Evolutionary conservation across 2,113 vertebrate species (phyloP).

Genomic region (Microcebus ravelobensis): DNA sequence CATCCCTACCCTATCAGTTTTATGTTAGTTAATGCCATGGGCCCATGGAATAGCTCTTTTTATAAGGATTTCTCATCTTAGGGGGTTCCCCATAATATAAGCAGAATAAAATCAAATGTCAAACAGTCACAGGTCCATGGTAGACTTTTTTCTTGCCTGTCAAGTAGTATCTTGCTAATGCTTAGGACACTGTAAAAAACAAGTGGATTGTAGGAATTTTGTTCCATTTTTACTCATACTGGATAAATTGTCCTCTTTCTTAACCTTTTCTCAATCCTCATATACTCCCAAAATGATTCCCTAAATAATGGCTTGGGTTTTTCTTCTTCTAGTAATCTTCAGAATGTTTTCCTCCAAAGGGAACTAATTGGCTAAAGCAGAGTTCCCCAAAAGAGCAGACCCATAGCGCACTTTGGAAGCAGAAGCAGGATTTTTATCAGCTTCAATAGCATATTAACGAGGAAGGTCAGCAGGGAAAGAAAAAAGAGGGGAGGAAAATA

Average conservation of each 20-base stretch:
- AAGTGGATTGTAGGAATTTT: background rate
- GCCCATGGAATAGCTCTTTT: background rate
- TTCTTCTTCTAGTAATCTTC: background rate
- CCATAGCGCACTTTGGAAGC: background rate
- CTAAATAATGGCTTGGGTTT: background rate
- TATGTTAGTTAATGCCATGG: background rate
- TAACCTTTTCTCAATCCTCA: background rate
- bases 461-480: background rate
- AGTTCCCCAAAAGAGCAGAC: background rate
- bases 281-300: background rate
- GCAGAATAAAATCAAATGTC: conserved; percentile 13
- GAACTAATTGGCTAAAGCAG: conserved; percentile 10
- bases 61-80: conserved; percentile 12
- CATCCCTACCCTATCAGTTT: background rate
- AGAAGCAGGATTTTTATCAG: conserved; percentile 1
- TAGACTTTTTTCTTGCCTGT: background rate
- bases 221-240: background rate
- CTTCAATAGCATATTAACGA: conserved; percentile 10
- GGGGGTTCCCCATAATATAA: background rate
- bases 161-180: background rate
- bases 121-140: background rate
- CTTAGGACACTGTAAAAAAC: background rate
- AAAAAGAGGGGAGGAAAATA: background rate
- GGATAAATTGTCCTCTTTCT: background rate
- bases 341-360: conserved; percentile 17